Evolutionary conservation across 2,888 invertebrate species (phyloP).

Genomic region (Lithodes maja): DNA sequence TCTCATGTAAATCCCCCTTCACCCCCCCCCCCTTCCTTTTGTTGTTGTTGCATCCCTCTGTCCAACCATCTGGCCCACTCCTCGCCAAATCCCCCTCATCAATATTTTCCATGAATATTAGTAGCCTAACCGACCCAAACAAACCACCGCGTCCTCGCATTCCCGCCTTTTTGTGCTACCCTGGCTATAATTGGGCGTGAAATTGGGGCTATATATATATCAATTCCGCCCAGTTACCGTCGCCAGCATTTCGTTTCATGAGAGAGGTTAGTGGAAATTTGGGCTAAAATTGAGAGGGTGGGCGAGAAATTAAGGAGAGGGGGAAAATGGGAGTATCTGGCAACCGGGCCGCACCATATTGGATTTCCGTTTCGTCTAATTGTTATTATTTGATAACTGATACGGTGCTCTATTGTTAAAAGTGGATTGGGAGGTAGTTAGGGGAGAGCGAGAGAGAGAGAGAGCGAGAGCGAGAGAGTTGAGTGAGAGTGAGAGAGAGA

Average conservation of each 20-base stretch:
- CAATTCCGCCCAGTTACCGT: conserved; percentile 1
- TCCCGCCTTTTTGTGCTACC: background rate
- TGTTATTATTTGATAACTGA: conserved; percentile 4
- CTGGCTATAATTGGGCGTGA: background rate
- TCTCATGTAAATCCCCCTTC: no score
- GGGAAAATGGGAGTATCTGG: conserved; percentile 2
- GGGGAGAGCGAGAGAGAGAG: conserved; percentile 3
- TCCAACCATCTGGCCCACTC: background rate
- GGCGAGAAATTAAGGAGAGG: background rate
- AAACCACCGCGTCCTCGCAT: background rate
- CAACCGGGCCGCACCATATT: conserved; percentile 10
- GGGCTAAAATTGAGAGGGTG: conserved; percentile 2
- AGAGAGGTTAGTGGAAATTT: conserved; percentile 14
- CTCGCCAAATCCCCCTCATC: background rate
- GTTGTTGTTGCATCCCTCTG: no score
- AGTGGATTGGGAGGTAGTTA: background rate
- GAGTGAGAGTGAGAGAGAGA: conserved; percentile 20
- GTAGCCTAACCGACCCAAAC: background rate
- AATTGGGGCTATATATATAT: background rate
- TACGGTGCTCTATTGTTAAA: background rate
- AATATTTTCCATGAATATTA: conserved; percentile 13
- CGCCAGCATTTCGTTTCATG: conserved; percentile 13
- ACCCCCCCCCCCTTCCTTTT: no score
- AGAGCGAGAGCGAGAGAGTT: conserved; percentile 6
- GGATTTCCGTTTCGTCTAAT: conserved; percentile 15